Base-by-base conservation (phyloP, 2,113 vertebrate species). In the Turdus rufiventris region DNA sequence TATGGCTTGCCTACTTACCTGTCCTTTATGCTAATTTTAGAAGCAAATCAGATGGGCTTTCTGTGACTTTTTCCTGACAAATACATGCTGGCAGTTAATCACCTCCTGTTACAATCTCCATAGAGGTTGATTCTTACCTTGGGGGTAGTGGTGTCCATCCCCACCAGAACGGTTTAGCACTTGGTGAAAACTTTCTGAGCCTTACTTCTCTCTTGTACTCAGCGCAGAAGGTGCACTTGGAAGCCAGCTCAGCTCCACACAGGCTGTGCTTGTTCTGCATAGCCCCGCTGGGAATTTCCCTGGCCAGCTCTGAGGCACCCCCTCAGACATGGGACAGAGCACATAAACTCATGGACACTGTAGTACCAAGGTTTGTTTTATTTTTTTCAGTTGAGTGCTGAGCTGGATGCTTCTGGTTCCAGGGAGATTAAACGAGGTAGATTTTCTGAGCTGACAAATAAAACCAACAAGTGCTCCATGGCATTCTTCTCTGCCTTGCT, bases 51-150 rank as follows among this genome's bases (percentile, higher is more conserved):
- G n/a, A 23, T 81, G 67, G 77, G 2, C 80, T 91, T 73, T 70
- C 48, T 70, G 23, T 86, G 86, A 73, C 60, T 45, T 88, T 71
- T 85, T 43, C 31, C 12, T 94, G 83, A 94, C 67, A 92, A 92
- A 95, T 80, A 10, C 3, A 3, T 24, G 42, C 26, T 92, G 86
- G 34, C 89, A 94, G 67, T 19, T 88, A 92, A 82, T 92, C 79
- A 76, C 62, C n/a, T 83, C 19, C 34, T 91, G 79, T 92, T 91
- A 88, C 5, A 6, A 83, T 93, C 79, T 90, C 28, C 54, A 54
- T 33, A 15, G 16, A 68, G 50, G 66, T 1, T 48, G 31, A 75
- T 45, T 45, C 57, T 85, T 85, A 47, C 71, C 70, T 60, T 85
- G 43, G 4, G 48, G 43, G 4, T 9, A 57, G 11, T 16, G 28